Conservation (phyloP, 2,888 invertebrate species). For the Busseola fusca region DNA sequence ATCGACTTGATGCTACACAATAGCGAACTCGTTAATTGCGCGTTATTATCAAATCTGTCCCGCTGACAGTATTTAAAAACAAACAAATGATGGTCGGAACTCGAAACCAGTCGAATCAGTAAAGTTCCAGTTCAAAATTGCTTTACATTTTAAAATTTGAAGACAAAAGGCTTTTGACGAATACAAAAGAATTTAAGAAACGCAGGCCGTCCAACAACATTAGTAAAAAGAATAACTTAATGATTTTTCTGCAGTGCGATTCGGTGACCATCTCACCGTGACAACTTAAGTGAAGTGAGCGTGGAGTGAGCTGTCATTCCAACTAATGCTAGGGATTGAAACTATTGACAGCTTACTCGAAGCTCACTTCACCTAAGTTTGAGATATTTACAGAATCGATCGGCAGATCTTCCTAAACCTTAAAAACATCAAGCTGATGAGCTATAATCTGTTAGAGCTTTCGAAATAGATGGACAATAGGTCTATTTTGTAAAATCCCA, state of each 20-base stretch:
- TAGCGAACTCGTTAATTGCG: constrained; percentile 31
- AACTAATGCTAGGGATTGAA: no score
- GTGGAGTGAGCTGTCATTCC: no score
- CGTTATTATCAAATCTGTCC: constrained; percentile 39
- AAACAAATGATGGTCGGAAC: constrained; percentile 2
- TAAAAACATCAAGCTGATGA: background rate
- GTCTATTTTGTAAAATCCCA: background rate
- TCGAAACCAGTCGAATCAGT: background rate
- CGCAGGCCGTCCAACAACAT: background rate
- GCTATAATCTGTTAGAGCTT: background rate
- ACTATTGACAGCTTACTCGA: no score
- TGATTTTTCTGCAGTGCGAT: no score
- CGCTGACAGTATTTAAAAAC: constrained; percentile 4
- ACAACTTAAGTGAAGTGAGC: no score
- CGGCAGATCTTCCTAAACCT: background rate
- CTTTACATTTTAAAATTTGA: background rate
- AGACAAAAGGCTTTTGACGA: background rate
- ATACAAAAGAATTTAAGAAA: background rate
- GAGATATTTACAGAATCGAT: no score
- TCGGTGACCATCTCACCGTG: no score
- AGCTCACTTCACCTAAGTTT: no score
- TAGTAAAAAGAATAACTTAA: background rate
- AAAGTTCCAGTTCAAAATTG: background rate
- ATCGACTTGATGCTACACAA: constrained; percentile 35
- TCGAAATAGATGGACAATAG: no score